phyloP scores from a whole-genome alignment of 2,888 invertebrate species.

The Lordiphosa andalusiaca region DNA sequence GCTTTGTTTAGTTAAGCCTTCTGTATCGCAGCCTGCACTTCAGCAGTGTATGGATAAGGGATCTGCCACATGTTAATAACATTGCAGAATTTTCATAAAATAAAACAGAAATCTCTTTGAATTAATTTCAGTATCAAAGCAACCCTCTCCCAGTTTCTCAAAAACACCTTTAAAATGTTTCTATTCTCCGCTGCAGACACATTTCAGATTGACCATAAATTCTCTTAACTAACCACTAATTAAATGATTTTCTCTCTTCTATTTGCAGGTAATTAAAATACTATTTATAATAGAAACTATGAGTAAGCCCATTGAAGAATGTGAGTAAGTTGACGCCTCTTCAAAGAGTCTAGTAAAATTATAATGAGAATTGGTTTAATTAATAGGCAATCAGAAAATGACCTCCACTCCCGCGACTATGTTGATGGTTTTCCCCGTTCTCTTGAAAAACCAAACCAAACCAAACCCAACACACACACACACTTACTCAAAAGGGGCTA shows the following conservation, averaged over 20 bases:
- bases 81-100: no score
- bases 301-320: not conserved
- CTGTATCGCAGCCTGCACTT: no score
- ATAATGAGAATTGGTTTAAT: conserved; percentile 22
- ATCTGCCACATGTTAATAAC: no score
- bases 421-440: not conserved
- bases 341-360: conserved; percentile 1
- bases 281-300: not conserved
- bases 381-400: conserved; percentile 31
- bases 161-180: no score
- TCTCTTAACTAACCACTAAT: conserved; percentile 1
- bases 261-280: conserved; percentile 54
- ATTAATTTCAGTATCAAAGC: no score
- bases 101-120: no score
- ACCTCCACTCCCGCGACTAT: conserved; percentile 5
- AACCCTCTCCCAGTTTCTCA: no score
- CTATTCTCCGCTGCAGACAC: no score
- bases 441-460: not conserved
- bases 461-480: not conserved
- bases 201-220: not conserved
- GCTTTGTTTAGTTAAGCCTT: no score
- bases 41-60: no score
- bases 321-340: conserved; percentile 5
- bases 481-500: conserved; percentile 37
- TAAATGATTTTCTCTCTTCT: conserved; percentile 10